These are phyloP conservation scores for Drosophila cognata DNA, from an alignment of 2,888 invertebrate species.

Conservation along the genomic window DNA sequence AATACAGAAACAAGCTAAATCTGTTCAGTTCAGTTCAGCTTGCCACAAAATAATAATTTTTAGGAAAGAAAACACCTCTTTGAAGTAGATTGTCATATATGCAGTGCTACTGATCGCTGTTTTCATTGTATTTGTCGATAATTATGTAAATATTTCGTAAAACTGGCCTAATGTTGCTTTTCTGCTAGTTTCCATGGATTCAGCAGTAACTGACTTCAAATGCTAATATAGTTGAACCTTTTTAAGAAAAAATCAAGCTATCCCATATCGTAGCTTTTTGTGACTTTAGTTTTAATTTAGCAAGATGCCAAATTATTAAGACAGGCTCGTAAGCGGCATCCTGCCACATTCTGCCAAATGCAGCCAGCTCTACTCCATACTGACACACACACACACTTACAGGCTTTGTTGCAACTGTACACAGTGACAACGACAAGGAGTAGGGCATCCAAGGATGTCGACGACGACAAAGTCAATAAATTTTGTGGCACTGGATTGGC, in stretches of 20 bases:
- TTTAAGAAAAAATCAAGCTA: neutral
- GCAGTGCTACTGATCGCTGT: neutral
- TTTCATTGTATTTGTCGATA: neutral
- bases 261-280: conserved; percentile 36
- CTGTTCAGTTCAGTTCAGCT: too few relatives aligned
- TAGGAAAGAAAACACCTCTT: neutral
- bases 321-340: conserved; percentile 37
- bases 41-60: neutral
- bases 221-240: neutral
- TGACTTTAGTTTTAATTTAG: conserved; percentile 75
- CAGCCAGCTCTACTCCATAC: conserved; percentile 9
- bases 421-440: conserved; percentile 9
- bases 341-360: conserved; percentile 18
- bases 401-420: conserved; percentile 44
- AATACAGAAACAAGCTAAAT: neutral
- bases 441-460: conserved; percentile 45
- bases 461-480: conserved; percentile 77
- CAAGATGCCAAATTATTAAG: conserved; percentile 71
- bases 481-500: conserved; percentile 74
- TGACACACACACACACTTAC: conserved; percentile 4
- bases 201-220: neutral
- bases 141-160: neutral
- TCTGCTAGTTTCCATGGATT: neutral
- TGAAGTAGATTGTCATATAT: neutral
- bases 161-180: neutral